Base-by-base conservation (phyloP, 2,888 invertebrate species). In the Carterocephalus palaemon region DNA sequence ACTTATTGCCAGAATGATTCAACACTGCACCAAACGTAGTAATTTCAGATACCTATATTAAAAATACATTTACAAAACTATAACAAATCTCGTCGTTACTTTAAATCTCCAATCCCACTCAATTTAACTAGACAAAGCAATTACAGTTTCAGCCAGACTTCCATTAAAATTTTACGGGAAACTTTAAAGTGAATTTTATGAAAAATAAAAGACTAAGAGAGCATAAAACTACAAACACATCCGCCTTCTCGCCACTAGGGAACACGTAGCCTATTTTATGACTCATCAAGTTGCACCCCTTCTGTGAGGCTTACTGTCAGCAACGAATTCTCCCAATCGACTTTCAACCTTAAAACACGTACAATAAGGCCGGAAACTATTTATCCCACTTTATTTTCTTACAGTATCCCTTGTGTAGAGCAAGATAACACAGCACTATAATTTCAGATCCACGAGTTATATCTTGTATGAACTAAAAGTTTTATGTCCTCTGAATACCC, bases 271-370 rank as follows among this genome's bases (percentile, higher is more conserved):
- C 34, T 15, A 17, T 47, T 50, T 48, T 48, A 48, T 46, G 48
- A 46, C 34, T 48, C 50, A 51, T 51, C 20, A 45, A 47, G 29
- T 47, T 47, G 47, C 47, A 41, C 19, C 24, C 29, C 29, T 34
- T 12, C 46, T 45, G 19, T 13, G 17, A 34, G 9, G 19, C 17
- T n/a, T 37, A 45, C 43, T 20, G 29, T 45, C 43, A 37, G 37
- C 13, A 36, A 8, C 15, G 33, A 15, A 19, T 10, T 3, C 9
- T 2, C 1, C 1, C 31, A 36, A 2, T 4, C 10, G n/a, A 17
- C 5, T 29, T 26, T 31, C n/a, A 31, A 28, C 20, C 37, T 31
- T 37, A 45, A 17, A 2, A 4, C 8, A 3, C 16, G 2, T 7
- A 7, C 4, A 13, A 17, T 37, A 43, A 15, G 13, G 29, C n/a